Evolutionary conservation across 2,888 invertebrate species (phyloP).

Genomic region (Brachypalpus laphriformis): DNA sequence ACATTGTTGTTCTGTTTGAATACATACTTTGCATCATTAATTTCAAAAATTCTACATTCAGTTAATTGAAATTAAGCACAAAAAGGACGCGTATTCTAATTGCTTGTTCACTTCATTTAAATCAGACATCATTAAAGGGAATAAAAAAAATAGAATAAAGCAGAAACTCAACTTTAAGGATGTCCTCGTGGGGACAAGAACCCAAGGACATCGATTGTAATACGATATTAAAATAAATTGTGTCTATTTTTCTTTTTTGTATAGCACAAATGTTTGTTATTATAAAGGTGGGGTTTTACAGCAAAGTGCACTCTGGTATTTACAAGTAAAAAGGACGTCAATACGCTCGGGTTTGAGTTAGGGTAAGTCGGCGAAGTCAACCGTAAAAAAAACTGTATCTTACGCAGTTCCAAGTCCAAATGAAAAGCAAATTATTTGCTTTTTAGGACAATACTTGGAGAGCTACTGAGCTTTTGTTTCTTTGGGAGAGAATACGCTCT

Average conservation of each 20-base stretch:
- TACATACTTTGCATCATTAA: neutral
- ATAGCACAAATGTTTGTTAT: neutral
- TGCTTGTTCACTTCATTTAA: neutral
- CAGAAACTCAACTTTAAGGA: neutral
- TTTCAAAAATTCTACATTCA: neutral
- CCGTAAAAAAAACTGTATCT: neutral
- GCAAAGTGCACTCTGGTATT: neutral
- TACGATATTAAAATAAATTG: neutral
- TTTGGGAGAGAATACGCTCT: neutral
- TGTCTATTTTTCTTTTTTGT: neutral
- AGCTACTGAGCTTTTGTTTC: neutral
- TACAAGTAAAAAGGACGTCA: neutral
- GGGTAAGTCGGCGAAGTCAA: neutral
- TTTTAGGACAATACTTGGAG: neutral
- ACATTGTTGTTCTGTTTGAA: neutral
- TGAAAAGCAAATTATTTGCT: neutral
- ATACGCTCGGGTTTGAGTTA: neutral
- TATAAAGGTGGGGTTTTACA: neutral
- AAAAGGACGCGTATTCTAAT: neutral
- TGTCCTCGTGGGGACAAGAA: neutral
- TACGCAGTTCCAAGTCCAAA: neutral
- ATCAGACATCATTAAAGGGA: conserved; percentile 10
- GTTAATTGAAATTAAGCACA: conserved; percentile 16
- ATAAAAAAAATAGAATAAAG: no score
- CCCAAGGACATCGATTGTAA: neutral